These are phyloP conservation scores for Leptonema lineaticorne DNA, from an alignment of 1,140 invertebrate genomes.

Conservation along the genomic window DNA sequence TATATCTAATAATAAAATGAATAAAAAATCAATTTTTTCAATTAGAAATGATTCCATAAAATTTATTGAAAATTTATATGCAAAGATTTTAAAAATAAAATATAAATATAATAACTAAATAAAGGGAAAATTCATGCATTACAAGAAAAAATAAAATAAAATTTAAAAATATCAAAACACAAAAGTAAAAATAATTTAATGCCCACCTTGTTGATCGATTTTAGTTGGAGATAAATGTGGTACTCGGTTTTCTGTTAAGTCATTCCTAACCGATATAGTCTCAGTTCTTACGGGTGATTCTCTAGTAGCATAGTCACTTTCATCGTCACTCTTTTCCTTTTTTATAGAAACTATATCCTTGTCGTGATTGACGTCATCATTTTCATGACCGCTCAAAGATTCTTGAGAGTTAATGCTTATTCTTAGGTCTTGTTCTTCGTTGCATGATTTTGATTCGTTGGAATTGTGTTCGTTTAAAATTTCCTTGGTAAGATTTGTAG, in stretches of 20 bases:
- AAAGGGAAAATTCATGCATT: too few relatives aligned
- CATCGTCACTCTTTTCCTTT: conserved; percentile 22
- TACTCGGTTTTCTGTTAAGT: background rate
- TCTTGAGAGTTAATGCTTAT: background rate
- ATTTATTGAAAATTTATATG: too few relatives aligned
- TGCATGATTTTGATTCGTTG: background rate
- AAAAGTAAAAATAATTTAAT: conserved; percentile 11
- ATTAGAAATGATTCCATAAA: too few relatives aligned
- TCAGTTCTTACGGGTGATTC: conserved; percentile 15
- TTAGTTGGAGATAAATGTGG: background rate
- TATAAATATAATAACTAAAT: too few relatives aligned
- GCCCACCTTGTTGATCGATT: conserved; percentile 6
- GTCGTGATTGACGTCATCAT: conserved; percentile 6
- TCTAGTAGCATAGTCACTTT: conserved; percentile 14
- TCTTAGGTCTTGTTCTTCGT: background rate
- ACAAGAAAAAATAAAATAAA: background rate
- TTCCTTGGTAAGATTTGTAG: background rate
- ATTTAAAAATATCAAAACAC: background rate
- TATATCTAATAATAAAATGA: too few relatives aligned
- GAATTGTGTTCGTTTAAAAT: background rate
- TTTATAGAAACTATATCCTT: conserved; percentile 14
- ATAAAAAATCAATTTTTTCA: too few relatives aligned
- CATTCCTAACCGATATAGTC: conserved; percentile 1
- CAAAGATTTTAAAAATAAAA: too few relatives aligned
- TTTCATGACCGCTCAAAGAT: background rate